Conservation (phyloP, 2,797 vertebrate species). For the Sebastes taczanowskii region DNA sequence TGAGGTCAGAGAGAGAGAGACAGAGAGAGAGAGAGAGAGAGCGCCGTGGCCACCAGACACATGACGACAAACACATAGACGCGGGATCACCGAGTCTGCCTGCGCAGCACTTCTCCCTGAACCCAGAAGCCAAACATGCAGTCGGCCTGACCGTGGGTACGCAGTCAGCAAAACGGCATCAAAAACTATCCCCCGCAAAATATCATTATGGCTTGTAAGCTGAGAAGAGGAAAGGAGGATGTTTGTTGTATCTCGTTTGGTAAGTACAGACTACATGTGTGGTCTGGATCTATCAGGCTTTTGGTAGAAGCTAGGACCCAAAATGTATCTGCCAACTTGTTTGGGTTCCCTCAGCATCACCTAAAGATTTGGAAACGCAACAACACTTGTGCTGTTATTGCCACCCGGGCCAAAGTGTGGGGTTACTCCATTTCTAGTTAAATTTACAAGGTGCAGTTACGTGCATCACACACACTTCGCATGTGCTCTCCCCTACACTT, state of each 20-base stretch:
- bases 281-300: constrained; percentile 72
- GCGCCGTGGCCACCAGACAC: constrained; percentile 61
- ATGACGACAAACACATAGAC: constrained; percentile 73
- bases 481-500: constrained; percentile 71
- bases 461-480: constrained; percentile 71
- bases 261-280: constrained; percentile 80
- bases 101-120: constrained; percentile 73
- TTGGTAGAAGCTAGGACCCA: constrained; percentile 28
- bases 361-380: constrained; percentile 41
- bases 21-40: constrained; percentile 31
- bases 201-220: constrained; percentile 79
- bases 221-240: constrained; percentile 75
- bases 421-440: constrained; percentile 54
- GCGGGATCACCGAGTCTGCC: constrained; percentile 72
- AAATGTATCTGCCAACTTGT: constrained; percentile 52
- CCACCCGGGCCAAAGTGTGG: constrained; percentile 38
- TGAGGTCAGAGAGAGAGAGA: constrained; percentile 62
- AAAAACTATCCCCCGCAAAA: constrained; percentile 71
- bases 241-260: constrained; percentile 73
- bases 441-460: constrained; percentile 64
- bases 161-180: constrained; percentile 76
- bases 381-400: constrained; percentile 24
- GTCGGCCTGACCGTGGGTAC: constrained; percentile 68
- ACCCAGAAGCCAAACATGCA: constrained; percentile 65
- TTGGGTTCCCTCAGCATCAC: constrained; percentile 51